These are phyloP conservation scores for Alaudala cheleensis DNA, from an alignment of 2,113 vertebrate species.

Conservation along the genomic window DNA sequence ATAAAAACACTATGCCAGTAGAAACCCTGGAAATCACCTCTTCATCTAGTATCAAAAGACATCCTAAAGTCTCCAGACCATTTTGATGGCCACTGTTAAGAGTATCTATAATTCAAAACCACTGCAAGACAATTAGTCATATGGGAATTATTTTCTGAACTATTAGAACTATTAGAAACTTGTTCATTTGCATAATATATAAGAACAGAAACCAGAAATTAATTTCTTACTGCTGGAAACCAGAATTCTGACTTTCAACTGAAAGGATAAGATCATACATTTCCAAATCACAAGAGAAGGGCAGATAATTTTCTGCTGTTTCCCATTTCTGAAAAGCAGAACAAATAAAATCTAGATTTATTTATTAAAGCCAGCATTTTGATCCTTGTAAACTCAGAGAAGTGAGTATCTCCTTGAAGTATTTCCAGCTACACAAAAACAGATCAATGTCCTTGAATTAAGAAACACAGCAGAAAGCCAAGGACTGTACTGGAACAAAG, in stretches of 20 bases:
- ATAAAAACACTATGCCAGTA: background rate
- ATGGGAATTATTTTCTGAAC: background rate
- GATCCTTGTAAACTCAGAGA: background rate
- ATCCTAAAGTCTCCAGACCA: background rate
- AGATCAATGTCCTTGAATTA: background rate
- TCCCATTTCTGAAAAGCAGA: background rate
- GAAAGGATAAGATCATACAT: background rate
- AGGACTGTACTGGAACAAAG: background rate
- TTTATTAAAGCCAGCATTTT: slow-evolving; percentile 13
- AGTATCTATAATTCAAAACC: background rate
- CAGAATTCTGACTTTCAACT: background rate
- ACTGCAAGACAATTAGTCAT: background rate
- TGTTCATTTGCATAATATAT: background rate
- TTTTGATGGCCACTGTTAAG: background rate
- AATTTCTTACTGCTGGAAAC: background rate
- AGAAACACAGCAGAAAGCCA: slow-evolving; percentile 23
- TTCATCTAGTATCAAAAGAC: background rate
- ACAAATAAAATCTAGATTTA: background rate
- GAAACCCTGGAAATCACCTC: background rate
- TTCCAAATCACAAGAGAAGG: background rate
- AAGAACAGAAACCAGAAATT: background rate
- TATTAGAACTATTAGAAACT: background rate
- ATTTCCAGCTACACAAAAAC: background rate
- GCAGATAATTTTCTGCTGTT: background rate
- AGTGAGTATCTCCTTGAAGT: background rate